Conservation (phyloP, 2,113 vertebrate genomes). For the Penelope pileata region DNA sequence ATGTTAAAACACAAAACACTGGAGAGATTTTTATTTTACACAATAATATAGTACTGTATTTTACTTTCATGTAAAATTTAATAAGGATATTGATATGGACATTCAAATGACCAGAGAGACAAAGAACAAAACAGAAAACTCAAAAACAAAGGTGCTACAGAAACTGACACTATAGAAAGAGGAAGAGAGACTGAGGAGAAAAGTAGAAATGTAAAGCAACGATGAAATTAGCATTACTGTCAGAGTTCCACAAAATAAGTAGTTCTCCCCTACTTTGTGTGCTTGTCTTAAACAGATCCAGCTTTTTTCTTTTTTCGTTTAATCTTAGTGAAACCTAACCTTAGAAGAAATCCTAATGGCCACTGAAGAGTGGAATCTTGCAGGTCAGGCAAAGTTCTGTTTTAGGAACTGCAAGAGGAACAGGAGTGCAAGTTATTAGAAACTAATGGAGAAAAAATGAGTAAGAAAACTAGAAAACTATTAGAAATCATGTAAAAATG, state of each 20-base stretch:
- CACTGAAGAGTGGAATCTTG: neutral
- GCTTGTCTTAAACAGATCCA: neutral
- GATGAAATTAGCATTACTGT: neutral
- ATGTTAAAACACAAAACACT: neutral
- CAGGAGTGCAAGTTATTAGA: neutral
- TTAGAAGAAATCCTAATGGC: neutral
- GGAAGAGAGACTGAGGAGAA: neutral
- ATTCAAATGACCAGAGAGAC: neutral
- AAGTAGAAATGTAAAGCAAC: neutral
- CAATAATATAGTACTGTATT: neutral
- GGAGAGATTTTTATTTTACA: neutral
- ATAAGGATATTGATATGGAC: neutral
- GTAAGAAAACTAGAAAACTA: rapidly evolving
- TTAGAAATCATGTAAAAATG: neutral
- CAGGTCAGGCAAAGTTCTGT: neutral
- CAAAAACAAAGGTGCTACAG: neutral
- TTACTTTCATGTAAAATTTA: neutral
- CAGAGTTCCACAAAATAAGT: neutral
- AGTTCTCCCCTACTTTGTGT: neutral
- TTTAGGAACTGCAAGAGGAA: neutral
- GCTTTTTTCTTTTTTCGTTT: neutral
- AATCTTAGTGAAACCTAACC: neutral
- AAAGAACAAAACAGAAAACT: neutral
- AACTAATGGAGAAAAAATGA: neutral
- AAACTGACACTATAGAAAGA: neutral